phyloP scores from a whole-genome alignment of 2,113 vertebrate genomes.

The Cariama cristata region DNA sequence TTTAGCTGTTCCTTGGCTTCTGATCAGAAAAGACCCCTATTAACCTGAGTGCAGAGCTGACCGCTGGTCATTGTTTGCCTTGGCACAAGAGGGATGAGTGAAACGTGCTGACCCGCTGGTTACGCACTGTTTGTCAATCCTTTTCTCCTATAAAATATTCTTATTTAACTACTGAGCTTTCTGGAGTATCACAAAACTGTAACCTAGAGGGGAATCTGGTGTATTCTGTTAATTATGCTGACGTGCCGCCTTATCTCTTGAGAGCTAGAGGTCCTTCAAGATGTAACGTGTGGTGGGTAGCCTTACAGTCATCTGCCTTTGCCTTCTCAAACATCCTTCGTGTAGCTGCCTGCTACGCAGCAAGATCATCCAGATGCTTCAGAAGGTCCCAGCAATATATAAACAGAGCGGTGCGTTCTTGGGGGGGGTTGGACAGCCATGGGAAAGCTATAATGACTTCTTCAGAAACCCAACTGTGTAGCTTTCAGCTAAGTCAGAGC shows the following conservation, averaged over 20 bases:
- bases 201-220: not conserved
- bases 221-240: accelerated
- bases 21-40: accelerated
- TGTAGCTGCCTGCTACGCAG: not conserved
- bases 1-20: not conserved
- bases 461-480: accelerated
- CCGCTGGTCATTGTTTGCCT: not conserved
- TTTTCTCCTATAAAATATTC: not conserved
- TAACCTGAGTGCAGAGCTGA: accelerated
- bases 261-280: not conserved
- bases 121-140: accelerated
- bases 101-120: not conserved
- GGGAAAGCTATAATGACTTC: not conserved
- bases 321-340: not conserved
- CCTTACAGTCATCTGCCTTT: not conserved
- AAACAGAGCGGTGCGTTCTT: accelerated
- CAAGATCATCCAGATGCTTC: not conserved
- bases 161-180: accelerated
- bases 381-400: not conserved
- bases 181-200: not conserved
- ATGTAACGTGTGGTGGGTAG: no score
- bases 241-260: accelerated
- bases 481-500: not conserved
- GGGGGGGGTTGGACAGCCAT: accelerated
- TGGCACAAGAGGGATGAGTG: accelerated